phyloP scores from a whole-genome alignment of 2,113 vertebrate species.

The Gambusia affinis region DNA sequence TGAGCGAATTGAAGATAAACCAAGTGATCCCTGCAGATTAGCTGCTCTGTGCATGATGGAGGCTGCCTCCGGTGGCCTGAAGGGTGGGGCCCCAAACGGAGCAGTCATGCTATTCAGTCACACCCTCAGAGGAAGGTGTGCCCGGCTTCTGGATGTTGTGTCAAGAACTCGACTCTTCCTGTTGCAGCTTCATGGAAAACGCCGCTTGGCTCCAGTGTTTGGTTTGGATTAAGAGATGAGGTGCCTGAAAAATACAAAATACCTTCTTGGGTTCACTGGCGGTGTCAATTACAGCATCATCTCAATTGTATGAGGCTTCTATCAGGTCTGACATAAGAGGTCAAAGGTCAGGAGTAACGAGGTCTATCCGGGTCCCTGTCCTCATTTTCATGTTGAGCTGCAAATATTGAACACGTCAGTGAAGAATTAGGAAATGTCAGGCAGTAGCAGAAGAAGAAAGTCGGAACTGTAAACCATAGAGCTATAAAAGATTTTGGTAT shows the following conservation, averaged over 20 bases:
- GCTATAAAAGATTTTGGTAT: not conserved
- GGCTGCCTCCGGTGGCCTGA: conserved; percentile 10
- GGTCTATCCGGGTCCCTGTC: not conserved
- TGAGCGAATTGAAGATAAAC: not conserved
- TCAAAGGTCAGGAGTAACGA: conserved; percentile 9
- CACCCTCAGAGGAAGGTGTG: conserved; percentile 23
- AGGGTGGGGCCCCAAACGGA: conserved; percentile 25
- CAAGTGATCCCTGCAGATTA: conserved; percentile 33
- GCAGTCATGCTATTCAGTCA: conserved; percentile 29
- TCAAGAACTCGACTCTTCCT: conserved; percentile 43
- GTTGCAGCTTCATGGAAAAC: conserved; percentile 50
- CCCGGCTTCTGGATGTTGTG: conserved; percentile 10
- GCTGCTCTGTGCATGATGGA: not conserved
- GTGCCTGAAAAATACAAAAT: not conserved
- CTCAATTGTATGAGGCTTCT: not conserved
- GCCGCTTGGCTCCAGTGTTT: conserved; percentile 42
- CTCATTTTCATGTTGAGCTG: not conserved
- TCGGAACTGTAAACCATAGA: too few relatives aligned
- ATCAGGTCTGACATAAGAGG: not conserved
- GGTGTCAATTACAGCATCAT: not conserved
- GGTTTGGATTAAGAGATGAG: conserved; percentile 37
- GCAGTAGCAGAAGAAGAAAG: too few relatives aligned
- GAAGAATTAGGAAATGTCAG: not conserved
- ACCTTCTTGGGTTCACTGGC: not conserved
- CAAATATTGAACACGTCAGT: not conserved